phyloP scores from a whole-genome alignment of 2,113 vertebrate species.

The Eonycteris spelaea region DNA sequence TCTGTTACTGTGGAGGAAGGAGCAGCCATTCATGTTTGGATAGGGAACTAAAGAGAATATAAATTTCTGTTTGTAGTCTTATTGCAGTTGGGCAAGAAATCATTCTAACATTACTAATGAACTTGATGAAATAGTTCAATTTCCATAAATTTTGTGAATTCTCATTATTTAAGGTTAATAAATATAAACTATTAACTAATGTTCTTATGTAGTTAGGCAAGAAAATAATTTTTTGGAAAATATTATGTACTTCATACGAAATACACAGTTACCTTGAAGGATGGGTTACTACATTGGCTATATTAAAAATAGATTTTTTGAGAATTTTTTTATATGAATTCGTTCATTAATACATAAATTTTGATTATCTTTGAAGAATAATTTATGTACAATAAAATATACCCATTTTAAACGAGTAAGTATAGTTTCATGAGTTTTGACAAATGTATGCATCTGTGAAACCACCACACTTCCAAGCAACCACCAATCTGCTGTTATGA shows the following conservation, averaged over 20 bases:
- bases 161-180: conserved; percentile 19
- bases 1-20: background rate
- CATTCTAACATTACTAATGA: background rate
- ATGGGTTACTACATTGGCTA: background rate
- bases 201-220: background rate
- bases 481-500: background rate
- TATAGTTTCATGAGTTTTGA: conserved; percentile 24
- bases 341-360: background rate
- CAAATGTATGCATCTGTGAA: background rate
- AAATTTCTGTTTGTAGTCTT: conserved; percentile 16
- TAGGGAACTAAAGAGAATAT: background rate
- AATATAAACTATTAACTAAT: conserved; percentile 24
- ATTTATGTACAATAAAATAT: background rate
- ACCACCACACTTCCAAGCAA: background rate
- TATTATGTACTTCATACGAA: background rate
- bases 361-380: background rate
- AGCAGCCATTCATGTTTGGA: background rate
- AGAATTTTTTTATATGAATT: background rate
- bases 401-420: background rate
- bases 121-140: background rate
- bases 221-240: conserved; percentile 31
- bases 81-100: background rate
- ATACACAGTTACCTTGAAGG: background rate
- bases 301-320: background rate
- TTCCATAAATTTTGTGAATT: background rate